Evolutionary conservation across 2,888 invertebrate species (phyloP), one percentile per base, ranked within the genome.

Genomic region (Drosophila glabriapex): DNA sequence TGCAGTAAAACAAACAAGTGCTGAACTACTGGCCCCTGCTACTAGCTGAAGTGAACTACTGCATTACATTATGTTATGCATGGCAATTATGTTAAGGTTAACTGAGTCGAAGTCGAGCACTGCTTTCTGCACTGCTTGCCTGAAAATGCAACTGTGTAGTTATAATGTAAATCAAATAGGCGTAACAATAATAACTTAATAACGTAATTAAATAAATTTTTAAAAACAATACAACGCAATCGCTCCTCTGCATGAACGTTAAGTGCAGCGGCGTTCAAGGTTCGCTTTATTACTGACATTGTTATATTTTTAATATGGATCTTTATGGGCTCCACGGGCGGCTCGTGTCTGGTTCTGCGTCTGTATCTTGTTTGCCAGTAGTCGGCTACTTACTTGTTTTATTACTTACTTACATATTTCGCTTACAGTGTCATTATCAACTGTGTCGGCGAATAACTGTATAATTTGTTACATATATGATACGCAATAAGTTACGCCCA

Each of bases 401-500:
- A 14, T 49, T 9, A 28, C 25, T 31, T 35, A 37, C 10, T 28
- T n/a, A 25, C 10, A 25, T 31, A 16, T 35, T 4, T 37, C 29
- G 37, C 33, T n/a, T 14, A 4, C 22, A 55, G 7, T 55, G 28
- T 39, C 19, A 46, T 29, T 61, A 37, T 50, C 29, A 62, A 53
- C 66, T 35, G 66, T 53, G 46, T 22, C 33, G 33, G 25, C 33
- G n/a, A 14, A 19, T 52, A 16, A 25, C 68, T 68, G 58, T 49
- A 60, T 50, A 31, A 50, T 53, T 54, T 54, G 46, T 35, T 35
- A 60, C 50, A 71, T 58, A 76, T 76, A 52, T 19, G 66, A 63
- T 58, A 75, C 63, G 68, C 66, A 66, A 63, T 71, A 52, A 54
- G 60, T 59, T 61, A 55, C 62, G 69, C 64, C 78, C 76, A 64